A percentile compares a stretch with the other conserved stretches of the same genome.
These are phyloP conservation scores for Corynorhinus townsendii DNA, from an alignment of 2,113 vertebrate genomes.

Conservation along the genomic window DNA sequence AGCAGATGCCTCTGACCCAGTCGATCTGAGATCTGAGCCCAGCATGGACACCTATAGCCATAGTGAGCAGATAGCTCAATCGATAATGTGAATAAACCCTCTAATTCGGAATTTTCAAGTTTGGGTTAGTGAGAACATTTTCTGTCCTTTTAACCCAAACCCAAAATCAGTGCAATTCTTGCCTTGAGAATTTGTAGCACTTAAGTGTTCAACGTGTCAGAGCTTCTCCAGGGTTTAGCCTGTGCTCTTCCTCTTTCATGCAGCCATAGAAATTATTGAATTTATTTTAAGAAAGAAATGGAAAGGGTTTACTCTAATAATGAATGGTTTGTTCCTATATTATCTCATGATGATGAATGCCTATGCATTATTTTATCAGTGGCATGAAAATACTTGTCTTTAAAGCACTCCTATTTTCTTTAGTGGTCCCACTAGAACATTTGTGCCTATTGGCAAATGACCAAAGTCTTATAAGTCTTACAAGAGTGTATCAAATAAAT, in stretches of 20 bases:
- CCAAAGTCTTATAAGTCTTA: neutral
- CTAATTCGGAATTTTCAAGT: neutral
- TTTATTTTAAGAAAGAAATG: neutral
- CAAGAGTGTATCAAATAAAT: neutral
- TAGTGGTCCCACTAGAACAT: neutral
- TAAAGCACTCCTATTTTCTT: neutral
- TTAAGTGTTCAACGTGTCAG: neutral
- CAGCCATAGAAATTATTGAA: neutral
- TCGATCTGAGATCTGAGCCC: neutral
- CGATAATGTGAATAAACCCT: neutral
- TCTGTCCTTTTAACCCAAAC: slow-evolving; percentile 15
- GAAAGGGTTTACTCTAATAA: neutral
- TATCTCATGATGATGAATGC: neutral
- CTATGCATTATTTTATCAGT: neutral
- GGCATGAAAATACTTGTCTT: neutral
- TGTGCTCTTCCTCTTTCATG: neutral
- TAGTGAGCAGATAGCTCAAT: neutral
- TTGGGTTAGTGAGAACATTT: neutral
- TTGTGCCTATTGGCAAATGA: neutral
- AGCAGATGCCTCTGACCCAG: neutral
- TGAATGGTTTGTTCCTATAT: neutral
- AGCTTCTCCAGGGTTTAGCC: neutral
- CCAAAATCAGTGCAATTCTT: neutral
- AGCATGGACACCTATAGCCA: neutral
- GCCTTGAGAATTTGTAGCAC: neutral